These are phyloP conservation scores for Chamaea fasciata DNA, from an alignment of 2,113 vertebrate genomes.

Conservation along the genomic window DNA sequence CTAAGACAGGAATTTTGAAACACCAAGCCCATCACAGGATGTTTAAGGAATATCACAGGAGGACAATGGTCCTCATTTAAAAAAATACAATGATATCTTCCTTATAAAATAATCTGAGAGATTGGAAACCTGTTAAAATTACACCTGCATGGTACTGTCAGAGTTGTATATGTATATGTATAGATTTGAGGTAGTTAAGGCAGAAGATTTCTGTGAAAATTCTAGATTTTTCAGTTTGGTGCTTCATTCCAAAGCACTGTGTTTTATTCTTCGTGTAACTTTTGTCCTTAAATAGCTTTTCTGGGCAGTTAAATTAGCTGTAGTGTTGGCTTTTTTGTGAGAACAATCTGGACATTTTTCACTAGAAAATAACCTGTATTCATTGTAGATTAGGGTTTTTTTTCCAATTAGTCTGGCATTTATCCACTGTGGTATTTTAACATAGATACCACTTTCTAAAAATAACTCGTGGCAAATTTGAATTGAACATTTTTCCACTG, in stretches of 20 bases:
- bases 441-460: background rate
- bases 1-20: background rate
- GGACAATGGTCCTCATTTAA: background rate
- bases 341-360: background rate
- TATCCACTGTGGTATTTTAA: background rate
- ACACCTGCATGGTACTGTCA: background rate
- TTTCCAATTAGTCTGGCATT: background rate
- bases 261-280: background rate
- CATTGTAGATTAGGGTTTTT: background rate
- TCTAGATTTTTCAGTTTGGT: background rate
- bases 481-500: background rate
- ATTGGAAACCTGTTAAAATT: background rate
- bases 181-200: background rate
- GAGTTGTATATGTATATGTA: background rate
- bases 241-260: background rate
- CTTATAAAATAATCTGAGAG: background rate
- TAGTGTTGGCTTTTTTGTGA: background rate
- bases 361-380: background rate
- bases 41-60: background rate
- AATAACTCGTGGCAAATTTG: background rate
- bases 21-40: background rate
- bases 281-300: background rate
- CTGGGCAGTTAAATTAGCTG: background rate
- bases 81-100: background rate
- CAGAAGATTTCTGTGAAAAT: background rate